phyloP scores from a whole-genome alignment of 2,888 invertebrate genomes.

The Oscheius myriophilus region DNA sequence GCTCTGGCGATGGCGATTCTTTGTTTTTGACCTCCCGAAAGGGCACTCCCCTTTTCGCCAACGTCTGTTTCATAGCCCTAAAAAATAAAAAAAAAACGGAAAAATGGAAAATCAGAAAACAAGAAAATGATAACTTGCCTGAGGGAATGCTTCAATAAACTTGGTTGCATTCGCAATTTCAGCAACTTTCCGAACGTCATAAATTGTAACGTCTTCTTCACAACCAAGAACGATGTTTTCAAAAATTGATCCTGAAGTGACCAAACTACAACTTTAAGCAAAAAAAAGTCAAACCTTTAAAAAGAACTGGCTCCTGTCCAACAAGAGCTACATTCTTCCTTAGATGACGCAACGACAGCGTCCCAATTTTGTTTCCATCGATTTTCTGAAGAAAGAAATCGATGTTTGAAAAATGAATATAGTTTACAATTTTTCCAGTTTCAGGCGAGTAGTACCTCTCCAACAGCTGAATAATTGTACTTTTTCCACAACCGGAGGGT shows the following conservation, averaged over 20 bases:
- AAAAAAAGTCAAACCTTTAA: conserved; percentile 32
- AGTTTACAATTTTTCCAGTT: conserved; percentile 66
- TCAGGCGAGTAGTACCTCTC: conserved; percentile 71
- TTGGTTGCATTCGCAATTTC: conserved; percentile 46
- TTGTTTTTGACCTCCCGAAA: conserved; percentile 56
- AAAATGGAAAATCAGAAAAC: too few relatives aligned
- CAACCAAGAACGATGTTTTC: conserved; percentile 49
- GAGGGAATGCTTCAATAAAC: conserved; percentile 53
- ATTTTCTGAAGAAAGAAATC: conserved; percentile 35
- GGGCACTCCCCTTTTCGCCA: conserved; percentile 35
- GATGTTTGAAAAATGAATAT: not conserved
- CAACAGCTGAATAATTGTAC: conserved; percentile 71
- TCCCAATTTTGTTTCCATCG: conserved; percentile 39
- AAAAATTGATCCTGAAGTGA: conserved; percentile 38
- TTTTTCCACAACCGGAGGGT: conserved; percentile 72
- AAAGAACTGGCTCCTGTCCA: conserved; percentile 59
- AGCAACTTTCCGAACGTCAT: conserved; percentile 49
- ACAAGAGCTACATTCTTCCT: conserved; percentile 55
- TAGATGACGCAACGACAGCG: conserved; percentile 41
- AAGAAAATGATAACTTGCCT: conserved; percentile 4
- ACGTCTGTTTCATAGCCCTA: conserved; percentile 46
- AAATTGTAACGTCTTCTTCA: conserved; percentile 30
- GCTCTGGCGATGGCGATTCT: conserved; percentile 55
- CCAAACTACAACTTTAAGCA: not conserved
- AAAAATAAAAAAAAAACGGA: not conserved